Conservation (phyloP, 2,113 vertebrate species). For the Piprites chloris region DNA sequence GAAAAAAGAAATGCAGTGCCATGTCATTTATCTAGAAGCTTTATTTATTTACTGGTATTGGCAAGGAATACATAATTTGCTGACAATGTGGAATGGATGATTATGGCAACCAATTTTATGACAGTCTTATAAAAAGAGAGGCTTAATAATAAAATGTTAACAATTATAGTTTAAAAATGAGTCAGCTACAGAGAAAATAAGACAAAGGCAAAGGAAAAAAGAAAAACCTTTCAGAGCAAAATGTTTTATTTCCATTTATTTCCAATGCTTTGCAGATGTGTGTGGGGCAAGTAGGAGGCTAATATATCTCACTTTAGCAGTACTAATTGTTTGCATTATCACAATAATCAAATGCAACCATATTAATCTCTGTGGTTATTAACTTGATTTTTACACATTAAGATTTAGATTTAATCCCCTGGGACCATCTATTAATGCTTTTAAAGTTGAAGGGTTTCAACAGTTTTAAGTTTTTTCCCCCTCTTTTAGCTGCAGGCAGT, state of each 20-base stretch:
- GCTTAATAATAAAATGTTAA: slow-evolving; percentile 44
- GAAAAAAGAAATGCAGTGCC: neutral
- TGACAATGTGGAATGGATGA: slow-evolving; percentile 33
- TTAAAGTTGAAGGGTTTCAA: slow-evolving; percentile 87
- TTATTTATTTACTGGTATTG: slow-evolving; percentile 37
- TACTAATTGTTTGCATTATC: slow-evolving; percentile 85
- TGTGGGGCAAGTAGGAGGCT: slow-evolving; percentile 75
- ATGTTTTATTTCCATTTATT: slow-evolving; percentile 73
- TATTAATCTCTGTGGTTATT: slow-evolving; percentile 86
- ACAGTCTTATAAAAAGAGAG: slow-evolving; percentile 33
- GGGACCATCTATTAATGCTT: slow-evolving; percentile 85
- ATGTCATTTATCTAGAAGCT: slow-evolving; percentile 11
- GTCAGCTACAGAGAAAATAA: slow-evolving; percentile 65
- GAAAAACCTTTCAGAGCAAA: slow-evolving; percentile 50
- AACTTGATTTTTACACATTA: slow-evolving; percentile 86
- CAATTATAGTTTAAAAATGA: slow-evolving; percentile 67
- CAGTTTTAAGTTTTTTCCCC: slow-evolving; percentile 79
- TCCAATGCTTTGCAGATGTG: slow-evolving; percentile 68
- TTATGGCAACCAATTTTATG: slow-evolving; percentile 34
- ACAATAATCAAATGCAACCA: slow-evolving; percentile 83
- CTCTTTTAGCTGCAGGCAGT: slow-evolving; percentile 86
- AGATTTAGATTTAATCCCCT: slow-evolving; percentile 84
- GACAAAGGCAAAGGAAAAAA: slow-evolving; percentile 62
- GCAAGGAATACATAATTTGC: neutral
- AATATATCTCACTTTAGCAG: slow-evolving; percentile 78